phyloP scores from a whole-genome alignment of 2,797 vertebrate species.

The Coranthus polyacanthus region DNA sequence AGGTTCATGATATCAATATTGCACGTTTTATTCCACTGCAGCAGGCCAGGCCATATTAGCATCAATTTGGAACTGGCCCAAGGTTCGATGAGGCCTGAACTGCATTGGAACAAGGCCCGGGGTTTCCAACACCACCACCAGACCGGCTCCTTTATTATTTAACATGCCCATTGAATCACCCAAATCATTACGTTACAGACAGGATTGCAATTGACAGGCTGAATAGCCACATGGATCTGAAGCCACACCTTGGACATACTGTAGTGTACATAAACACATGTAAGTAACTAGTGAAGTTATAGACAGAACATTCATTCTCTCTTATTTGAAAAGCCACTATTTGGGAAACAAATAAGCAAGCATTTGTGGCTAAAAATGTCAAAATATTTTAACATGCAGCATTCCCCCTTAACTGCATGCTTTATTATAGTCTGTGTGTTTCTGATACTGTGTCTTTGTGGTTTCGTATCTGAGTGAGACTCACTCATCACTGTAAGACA shows the following conservation, averaged over 20 bases:
- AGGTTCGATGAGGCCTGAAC: constrained; percentile 79
- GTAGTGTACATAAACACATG: constrained; percentile 7
- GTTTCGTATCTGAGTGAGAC: background rate
- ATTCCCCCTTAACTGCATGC: too few species aligned
- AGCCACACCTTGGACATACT: constrained; percentile 16
- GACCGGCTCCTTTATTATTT: constrained; percentile 61
- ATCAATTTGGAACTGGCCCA: constrained; percentile 78
- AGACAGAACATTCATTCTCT: background rate
- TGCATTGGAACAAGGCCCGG: constrained; percentile 72
- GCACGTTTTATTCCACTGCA: constrained; percentile 48
- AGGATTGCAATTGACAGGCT: constrained; percentile 53
- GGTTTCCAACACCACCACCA: constrained; percentile 58
- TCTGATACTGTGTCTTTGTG: background rate
- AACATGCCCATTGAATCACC: constrained; percentile 59
- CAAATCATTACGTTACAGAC: constrained; percentile 66
- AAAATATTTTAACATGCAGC: too few species aligned
- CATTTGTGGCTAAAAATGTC: too few species aligned
- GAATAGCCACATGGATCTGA: constrained; percentile 38
- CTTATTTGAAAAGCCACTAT: background rate
- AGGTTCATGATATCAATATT: constrained; percentile 55
- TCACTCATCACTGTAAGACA: background rate
- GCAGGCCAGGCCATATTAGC: constrained; percentile 65
- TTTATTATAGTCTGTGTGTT: too few species aligned
- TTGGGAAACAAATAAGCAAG: background rate
- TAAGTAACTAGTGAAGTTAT: background rate